These are phyloP conservation scores for Proisotoma minuta DNA, from an alignment of 2,888 invertebrate species.

Conservation along the genomic window DNA sequence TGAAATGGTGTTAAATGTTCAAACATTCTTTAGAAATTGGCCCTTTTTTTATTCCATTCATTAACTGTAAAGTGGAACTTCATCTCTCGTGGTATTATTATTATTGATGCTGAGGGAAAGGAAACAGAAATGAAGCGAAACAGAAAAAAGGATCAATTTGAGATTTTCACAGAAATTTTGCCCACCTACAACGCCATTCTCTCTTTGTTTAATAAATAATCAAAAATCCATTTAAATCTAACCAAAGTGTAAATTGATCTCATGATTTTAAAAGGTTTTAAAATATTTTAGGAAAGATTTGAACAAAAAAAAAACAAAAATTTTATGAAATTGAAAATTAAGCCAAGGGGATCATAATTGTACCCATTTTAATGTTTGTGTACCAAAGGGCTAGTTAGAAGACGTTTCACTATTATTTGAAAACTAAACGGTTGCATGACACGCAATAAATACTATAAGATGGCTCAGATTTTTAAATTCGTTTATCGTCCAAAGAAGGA, in stretches of 20 bases:
- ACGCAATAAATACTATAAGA: not conserved
- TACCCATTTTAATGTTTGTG: no score
- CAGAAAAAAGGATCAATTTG: not conserved
- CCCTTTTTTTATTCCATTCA: no score
- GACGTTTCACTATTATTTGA: not conserved
- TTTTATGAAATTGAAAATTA: not conserved
- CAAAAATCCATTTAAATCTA: not conserved
- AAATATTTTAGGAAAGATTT: not conserved
- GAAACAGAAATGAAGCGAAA: not conserved
- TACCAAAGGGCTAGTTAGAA: not conserved
- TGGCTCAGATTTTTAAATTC: no score
- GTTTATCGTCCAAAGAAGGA: no score
- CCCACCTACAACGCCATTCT: not conserved
- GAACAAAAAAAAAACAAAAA: not conserved
- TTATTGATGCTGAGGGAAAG: not conserved
- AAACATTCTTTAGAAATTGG: not conserved
- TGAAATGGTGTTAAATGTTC: not conserved
- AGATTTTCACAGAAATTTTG: not conserved
- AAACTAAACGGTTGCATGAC: not conserved
- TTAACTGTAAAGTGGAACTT: no score
- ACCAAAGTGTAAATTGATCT: not conserved
- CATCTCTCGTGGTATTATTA: no score
- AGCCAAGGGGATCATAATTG: no score
- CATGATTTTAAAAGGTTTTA: not conserved
- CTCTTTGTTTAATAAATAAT: not conserved